phyloP scores from a whole-genome alignment of 2,888 invertebrate genomes.

The Digitonthophagus gazella region DNA sequence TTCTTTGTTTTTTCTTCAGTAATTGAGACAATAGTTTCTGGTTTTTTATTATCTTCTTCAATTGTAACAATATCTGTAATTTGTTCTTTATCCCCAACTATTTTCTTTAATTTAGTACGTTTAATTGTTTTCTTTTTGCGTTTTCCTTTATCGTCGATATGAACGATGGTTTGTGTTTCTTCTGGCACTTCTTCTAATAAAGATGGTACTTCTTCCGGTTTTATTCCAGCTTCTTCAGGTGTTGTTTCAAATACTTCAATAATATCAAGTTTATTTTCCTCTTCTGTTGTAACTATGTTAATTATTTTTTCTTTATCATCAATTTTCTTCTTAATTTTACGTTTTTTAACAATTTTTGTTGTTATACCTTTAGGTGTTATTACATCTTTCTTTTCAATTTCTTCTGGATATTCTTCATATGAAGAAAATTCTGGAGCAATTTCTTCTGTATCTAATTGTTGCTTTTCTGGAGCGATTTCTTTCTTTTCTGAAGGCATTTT shows the following conservation, averaged over 20 bases:
- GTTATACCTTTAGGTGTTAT: slow-evolving; percentile 32
- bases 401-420: slow-evolving; percentile 35
- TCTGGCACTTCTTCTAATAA: slow-evolving; percentile 39
- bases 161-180: slow-evolving; percentile 35
- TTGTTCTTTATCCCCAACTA: slow-evolving; percentile 45
- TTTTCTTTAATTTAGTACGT: slow-evolving; percentile 49
- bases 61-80: slow-evolving; percentile 46
- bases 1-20: slow-evolving; percentile 13
- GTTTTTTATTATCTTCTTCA: slow-evolving; percentile 39
- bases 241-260: slow-evolving; percentile 29
- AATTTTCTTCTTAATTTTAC: slow-evolving; percentile 41
- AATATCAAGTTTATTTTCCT: slow-evolving; percentile 36
- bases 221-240: slow-evolving; percentile 41
- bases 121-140: slow-evolving; percentile 38
- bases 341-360: slow-evolving; percentile 35
- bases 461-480: neutral
- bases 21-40: slow-evolving; percentile 39
- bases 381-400: slow-evolving; percentile 30
- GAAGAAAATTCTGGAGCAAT: slow-evolving; percentile 14
- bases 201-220: slow-evolving; percentile 41
- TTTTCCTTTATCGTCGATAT: slow-evolving; percentile 26
- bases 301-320: slow-evolving; percentile 34
- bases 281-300: slow-evolving; percentile 33
- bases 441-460: slow-evolving; percentile 36
- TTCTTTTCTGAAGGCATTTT: slow-evolving; percentile 26